Percentiles rank a stretch among this genome's conserved stretches.
Evolutionary conservation across 1,140 invertebrate genomes (phyloP).

Genomic region (Sarcophaga bullata): DNA sequence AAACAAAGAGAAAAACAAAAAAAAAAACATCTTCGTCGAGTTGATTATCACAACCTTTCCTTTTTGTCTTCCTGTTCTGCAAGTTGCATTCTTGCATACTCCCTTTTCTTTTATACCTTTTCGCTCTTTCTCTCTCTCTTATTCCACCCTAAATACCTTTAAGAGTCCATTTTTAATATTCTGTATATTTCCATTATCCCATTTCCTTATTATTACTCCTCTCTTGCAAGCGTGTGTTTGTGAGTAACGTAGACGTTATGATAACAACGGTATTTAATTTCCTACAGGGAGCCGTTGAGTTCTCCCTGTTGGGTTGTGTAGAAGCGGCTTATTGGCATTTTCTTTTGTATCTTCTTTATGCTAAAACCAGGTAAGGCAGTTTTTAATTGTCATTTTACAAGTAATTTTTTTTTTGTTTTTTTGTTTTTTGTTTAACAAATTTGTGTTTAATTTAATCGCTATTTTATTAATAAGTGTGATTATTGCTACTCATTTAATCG

Average conservation of each 20-base stretch:
- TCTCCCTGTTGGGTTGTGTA: conserved; percentile 62
- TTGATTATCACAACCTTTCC: neutral
- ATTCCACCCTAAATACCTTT: neutral
- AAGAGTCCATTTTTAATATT: conserved; percentile 1
- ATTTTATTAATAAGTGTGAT: no score
- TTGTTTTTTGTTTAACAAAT: no score
- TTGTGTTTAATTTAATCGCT: no score
- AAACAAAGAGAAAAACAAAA: no score
- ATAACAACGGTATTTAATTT: conserved; percentile 52
- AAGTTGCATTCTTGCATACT: no score
- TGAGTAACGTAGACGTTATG: conserved; percentile 3
- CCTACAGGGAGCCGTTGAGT: conserved; percentile 58
- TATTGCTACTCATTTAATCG: no score
- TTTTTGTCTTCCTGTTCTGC: neutral
- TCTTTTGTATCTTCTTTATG: conserved; percentile 61
- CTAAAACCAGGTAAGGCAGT: conserved; percentile 60
- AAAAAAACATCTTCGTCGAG: no score
- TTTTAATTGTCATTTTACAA: conserved; percentile 41
- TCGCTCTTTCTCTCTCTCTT: neutral
- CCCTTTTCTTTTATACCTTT: no score
- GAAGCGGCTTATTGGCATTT: conserved; percentile 60
- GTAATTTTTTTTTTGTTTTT: neutral
- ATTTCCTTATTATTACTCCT: neutral
- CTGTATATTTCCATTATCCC: neutral
- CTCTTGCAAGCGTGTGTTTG: neutral